Percentiles rank a stretch among this genome's conserved stretches.
phyloP scores from a whole-genome alignment of 2,113 vertebrate genomes.

The Limnothrissa miodon region DNA sequence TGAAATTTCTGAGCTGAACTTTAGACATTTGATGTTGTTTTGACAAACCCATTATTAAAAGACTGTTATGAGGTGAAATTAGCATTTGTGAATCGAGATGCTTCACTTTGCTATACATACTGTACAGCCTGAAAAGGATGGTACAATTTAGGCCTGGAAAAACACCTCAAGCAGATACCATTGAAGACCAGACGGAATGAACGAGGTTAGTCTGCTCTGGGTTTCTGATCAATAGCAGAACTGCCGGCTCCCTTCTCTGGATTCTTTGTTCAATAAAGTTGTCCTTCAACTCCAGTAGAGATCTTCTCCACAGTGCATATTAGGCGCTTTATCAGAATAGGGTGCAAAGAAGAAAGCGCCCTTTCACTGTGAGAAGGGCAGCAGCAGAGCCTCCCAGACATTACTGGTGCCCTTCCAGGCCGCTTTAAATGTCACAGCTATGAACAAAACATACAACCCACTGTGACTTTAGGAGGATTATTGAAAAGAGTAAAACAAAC shows the following conservation, averaged over 20 bases:
- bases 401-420: neutral
- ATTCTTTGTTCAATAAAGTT: neutral
- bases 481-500: neutral
- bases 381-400: neutral
- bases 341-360: neutral
- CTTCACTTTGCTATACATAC: neutral
- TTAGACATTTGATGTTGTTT: neutral
- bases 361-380: neutral
- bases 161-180: neutral
- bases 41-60: neutral
- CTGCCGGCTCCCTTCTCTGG: neutral
- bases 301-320: slow-evolving; percentile 8
- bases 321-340: neutral
- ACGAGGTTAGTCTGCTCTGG: neutral
- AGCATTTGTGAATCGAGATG: neutral
- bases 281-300: neutral
- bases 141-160: neutral
- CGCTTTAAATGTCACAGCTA: neutral
- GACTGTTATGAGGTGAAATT: neutral
- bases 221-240: neutral
- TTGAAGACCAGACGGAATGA: neutral
- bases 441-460: neutral
- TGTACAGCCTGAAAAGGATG: neutral
- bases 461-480: slow-evolving; percentile 2
- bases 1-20: neutral